Conservation (phyloP, 2,113 vertebrate species). For the Menura novaehollandiae region DNA sequence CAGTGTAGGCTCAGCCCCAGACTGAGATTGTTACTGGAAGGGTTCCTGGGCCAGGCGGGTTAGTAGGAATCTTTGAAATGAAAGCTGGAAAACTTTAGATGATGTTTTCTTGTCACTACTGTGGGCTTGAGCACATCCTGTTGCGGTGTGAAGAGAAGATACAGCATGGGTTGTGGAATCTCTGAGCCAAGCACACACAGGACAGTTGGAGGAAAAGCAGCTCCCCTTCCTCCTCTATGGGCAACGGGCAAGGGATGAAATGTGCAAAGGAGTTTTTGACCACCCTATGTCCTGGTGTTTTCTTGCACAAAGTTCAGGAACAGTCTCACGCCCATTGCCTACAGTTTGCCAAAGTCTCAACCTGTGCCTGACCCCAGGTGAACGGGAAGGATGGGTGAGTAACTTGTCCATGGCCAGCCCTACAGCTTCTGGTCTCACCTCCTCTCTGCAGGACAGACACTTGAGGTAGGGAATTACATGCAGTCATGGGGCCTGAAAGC, state of each 20-base stretch:
- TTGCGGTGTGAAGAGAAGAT: not conserved
- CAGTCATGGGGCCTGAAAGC: not conserved
- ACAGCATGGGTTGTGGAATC: not conserved
- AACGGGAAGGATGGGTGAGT: not conserved
- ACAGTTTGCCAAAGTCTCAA: not conserved
- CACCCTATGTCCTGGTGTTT: not conserved
- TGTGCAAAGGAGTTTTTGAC: not conserved
- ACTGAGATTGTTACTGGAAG: conserved; percentile 17
- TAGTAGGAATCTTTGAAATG: conserved; percentile 30
- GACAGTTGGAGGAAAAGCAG: not conserved
- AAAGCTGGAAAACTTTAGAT: conserved; percentile 29
- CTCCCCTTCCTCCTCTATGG: not conserved
- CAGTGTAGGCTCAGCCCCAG: not conserved
- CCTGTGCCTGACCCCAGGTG: not conserved
- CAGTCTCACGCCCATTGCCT: not conserved
- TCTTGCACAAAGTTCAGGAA: not conserved
- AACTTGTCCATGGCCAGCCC: rapidly evolving
- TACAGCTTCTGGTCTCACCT: not conserved
- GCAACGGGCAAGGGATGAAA: not conserved
- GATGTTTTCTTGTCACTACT: not conserved
- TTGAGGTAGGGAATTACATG: not conserved
- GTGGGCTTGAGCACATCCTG: not conserved
- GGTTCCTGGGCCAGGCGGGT: conserved; percentile 18
- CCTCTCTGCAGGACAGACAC: not conserved
- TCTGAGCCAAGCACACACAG: not conserved